These are phyloP conservation scores for Rana temporaria DNA, from an alignment of 2,113 vertebrate genomes.

Conservation along the genomic window DNA sequence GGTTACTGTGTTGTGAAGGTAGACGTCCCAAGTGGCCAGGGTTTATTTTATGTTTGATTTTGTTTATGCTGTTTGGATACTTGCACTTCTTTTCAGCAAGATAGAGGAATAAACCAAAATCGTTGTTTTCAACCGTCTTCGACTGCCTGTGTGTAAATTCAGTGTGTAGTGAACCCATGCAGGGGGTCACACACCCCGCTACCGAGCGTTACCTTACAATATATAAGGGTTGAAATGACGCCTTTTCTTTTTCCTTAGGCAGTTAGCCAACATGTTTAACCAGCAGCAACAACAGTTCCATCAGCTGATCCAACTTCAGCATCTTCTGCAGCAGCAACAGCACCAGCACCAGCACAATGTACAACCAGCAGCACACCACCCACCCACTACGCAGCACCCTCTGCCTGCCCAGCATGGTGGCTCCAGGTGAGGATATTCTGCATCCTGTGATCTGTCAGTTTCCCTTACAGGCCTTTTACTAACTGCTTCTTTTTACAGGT, in stretches of 20 bases:
- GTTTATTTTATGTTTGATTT: no score
- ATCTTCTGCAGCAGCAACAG: slow-evolving; percentile 87
- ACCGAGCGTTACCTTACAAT: no score
- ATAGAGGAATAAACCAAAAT: no score
- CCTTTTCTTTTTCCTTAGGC: neutral
- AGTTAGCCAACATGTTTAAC: slow-evolving; percentile 80
- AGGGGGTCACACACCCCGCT: no score
- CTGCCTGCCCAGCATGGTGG: slow-evolving; percentile 80
- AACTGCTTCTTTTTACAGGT: slow-evolving; percentile 62
- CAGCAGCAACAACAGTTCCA: slow-evolving; percentile 87
- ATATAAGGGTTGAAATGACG: neutral
- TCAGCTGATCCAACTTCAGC: slow-evolving; percentile 71
- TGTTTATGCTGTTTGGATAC: no score
- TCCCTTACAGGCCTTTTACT: slow-evolving; percentile 1
- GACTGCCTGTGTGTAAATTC: no score
- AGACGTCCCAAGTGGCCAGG: no score
- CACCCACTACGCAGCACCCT: slow-evolving; percentile 75
- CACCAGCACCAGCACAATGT: slow-evolving; percentile 77
- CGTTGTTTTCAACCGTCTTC: no score
- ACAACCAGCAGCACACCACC: slow-evolving; percentile 71
- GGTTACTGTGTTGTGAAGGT: no score
- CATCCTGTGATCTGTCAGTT: slow-evolving; percentile 29
- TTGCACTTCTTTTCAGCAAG: no score
- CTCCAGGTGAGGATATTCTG: neutral
- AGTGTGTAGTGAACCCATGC: no score